These are phyloP conservation scores for Takifugu rubripes DNA, from an alignment of 2,797 vertebrate species.

Conservation along the genomic window DNA sequence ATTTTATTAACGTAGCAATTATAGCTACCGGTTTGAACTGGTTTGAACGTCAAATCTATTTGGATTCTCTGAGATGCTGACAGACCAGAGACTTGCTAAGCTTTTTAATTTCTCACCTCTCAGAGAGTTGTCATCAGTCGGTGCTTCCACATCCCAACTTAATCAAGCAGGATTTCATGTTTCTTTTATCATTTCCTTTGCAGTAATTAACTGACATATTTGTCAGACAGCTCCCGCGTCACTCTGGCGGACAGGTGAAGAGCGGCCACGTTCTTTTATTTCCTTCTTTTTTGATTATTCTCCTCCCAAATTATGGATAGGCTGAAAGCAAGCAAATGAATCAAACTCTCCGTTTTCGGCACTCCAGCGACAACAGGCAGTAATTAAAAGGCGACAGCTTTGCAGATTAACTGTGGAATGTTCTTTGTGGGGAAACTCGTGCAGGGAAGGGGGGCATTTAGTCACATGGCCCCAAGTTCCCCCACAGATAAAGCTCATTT, in stretches of 20 bases:
- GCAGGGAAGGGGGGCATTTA: constrained; percentile 76
- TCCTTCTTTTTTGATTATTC: constrained; percentile 8
- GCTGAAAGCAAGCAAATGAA: constrained; percentile 61
- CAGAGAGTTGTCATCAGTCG: constrained; percentile 54
- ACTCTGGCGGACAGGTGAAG: constrained; percentile 59
- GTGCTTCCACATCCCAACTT: constrained; percentile 60
- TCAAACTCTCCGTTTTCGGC: constrained; percentile 57
- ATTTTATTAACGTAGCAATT: constrained; percentile 55
- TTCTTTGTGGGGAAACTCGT: constrained; percentile 70
- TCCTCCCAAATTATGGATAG: constrained; percentile 31
- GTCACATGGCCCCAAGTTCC: constrained; percentile 73
- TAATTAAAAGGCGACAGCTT: constrained; percentile 81
- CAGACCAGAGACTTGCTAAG: constrained; percentile 49
- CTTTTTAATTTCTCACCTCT: constrained; percentile 69
- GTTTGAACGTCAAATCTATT: constrained; percentile 39
- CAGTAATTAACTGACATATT: constrained; percentile 70
- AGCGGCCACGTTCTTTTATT: constrained; percentile 5
- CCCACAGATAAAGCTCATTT: constrained; percentile 80
- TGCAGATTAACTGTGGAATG: constrained; percentile 73
- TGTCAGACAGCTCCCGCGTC: constrained; percentile 54
- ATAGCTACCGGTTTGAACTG: constrained; percentile 34
- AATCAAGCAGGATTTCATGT: constrained; percentile 70
- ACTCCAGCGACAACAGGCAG: constrained; percentile 61
- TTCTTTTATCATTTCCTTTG: constrained; percentile 67
- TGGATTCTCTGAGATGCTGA: constrained; percentile 41